Conservation (phyloP, 2,113 vertebrate species). For the Cottus gobio region DNA sequence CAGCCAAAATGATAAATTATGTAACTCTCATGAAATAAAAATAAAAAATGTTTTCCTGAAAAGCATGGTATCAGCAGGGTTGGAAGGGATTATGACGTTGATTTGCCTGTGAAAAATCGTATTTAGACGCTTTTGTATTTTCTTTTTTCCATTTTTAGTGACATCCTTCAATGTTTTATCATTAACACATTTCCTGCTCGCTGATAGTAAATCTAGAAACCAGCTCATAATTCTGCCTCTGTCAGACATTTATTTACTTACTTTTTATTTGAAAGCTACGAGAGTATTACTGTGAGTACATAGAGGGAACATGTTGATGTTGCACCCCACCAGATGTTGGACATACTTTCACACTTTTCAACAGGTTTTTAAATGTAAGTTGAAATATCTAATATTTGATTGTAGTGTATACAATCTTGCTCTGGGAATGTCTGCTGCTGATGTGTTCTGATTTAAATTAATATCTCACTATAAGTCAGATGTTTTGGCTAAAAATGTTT, state of each 20-base stretch:
- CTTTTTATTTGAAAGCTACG: not conserved
- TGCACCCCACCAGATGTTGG: not conserved
- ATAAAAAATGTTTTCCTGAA: not conserved
- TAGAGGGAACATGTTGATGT: not conserved
- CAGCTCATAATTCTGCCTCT: not conserved
- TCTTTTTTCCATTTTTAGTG: not conserved
- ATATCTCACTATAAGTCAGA: not conserved
- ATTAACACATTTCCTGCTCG: not conserved
- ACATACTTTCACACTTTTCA: not conserved
- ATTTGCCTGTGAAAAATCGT: not conserved
- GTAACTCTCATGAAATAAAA: not conserved
- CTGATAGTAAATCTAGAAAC: not conserved
- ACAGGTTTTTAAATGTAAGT: not conserved
- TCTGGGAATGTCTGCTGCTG: not conserved
- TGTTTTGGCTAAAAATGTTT: not conserved
- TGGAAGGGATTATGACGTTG: not conserved
- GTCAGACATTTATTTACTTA: not conserved
- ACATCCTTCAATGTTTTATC: not conserved
- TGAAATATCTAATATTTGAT: slow-evolving; percentile 12
- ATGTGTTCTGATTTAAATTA: not conserved
- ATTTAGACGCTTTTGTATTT: not conserved
- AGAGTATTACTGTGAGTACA: not conserved
- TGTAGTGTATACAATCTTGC: not conserved
- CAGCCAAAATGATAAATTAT: not conserved
- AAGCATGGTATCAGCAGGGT: not conserved